Conservation (phyloP, 2,888 invertebrate species). For the Peribatodes rhomboidaria region DNA sequence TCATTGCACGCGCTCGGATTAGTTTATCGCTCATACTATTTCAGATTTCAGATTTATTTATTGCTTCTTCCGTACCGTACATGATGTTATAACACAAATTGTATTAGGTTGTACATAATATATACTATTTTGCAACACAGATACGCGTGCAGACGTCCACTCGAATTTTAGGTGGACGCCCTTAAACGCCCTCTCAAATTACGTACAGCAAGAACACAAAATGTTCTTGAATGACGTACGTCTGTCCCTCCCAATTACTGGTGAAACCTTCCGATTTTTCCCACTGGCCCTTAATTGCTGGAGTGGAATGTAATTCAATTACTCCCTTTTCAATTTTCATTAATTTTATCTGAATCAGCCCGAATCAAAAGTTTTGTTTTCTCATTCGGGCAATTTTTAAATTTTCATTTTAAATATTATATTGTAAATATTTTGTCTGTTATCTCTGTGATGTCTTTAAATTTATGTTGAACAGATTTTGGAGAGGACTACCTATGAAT, state of each 20-base stretch:
- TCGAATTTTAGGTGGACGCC: too few relatives aligned
- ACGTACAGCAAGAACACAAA: neutral
- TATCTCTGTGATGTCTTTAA: too few relatives aligned
- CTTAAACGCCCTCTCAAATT: neutral
- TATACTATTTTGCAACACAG: too few relatives aligned
- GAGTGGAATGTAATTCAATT: slow-evolving; percentile 20
- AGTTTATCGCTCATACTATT: too few relatives aligned
- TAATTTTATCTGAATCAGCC: slow-evolving; percentile 11
- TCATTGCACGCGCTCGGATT: too few relatives aligned
- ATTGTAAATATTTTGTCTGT: neutral
- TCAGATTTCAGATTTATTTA: too few relatives aligned
- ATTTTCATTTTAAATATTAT: neutral
- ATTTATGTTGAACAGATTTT: neutral
- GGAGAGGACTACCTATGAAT: too few relatives aligned
- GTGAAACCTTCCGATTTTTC: slow-evolving; percentile 11
- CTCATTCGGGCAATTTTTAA: neutral
- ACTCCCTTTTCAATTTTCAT: slow-evolving; percentile 18
- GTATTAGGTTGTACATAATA: too few relatives aligned
- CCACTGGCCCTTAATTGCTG: slow-evolving; percentile 22
- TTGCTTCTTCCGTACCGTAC: too few relatives aligned
- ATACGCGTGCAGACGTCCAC: too few relatives aligned
- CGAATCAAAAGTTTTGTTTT: slow-evolving; percentile 8
- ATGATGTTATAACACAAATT: too few relatives aligned
- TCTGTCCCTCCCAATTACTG: slow-evolving; percentile 14
- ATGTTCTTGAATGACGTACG: slow-evolving; percentile 2